Base-by-base conservation (phyloP, 2,797 vertebrate genomes). In the Hypotaenidia philippensis region DNA sequence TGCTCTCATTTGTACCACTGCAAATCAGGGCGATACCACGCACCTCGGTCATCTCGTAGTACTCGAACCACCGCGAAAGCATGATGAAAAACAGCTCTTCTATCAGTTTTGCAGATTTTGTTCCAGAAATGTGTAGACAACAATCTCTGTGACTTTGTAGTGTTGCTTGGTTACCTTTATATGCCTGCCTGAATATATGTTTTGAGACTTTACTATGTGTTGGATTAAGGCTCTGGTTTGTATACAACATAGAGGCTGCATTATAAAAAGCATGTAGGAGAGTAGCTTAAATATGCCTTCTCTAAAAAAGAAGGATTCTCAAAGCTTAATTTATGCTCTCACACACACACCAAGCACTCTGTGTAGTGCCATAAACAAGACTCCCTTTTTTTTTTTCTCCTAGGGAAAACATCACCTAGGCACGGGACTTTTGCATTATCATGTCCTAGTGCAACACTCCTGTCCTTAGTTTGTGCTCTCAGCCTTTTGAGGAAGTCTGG, bases 191-290 rank as follows among this genome's bases (percentile, higher is more conserved):
- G 91, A 91, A 97, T 97, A 97, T 96, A 93, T 91, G 93, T 96
- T 97, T 96, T 90, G 97, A 97, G 97, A 97, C 93, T 97, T 97
- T 96, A 96, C 97, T 97, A 95, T 97, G 97, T 94, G 96, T 94
- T 91, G 97, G 96, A 97, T 97, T 96, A 97, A 97, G 94, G 97
- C 96, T 97, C 97, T 96, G 97, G 97, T 96, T 96, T 97, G 96
- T 97, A 97, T 97, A 96, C 97, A 96, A 97, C 94, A 90, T 80
- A 93, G 97, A 95, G 97, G 92, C 93, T 94, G 92, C 81, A 84
- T 89, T 96, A 85, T 75, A 90, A 97, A 96, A 96, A 92, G 84
- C 95, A 95, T 83, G 94, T 96, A 95, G 94, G 92, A 94, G 91
- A 96, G 92, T 80, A 77, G 38, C 91, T 96, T 94, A 94, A 96